Conservation (phyloP, 23 tunicate species). For the Clavelina lepadiformis region DNA sequence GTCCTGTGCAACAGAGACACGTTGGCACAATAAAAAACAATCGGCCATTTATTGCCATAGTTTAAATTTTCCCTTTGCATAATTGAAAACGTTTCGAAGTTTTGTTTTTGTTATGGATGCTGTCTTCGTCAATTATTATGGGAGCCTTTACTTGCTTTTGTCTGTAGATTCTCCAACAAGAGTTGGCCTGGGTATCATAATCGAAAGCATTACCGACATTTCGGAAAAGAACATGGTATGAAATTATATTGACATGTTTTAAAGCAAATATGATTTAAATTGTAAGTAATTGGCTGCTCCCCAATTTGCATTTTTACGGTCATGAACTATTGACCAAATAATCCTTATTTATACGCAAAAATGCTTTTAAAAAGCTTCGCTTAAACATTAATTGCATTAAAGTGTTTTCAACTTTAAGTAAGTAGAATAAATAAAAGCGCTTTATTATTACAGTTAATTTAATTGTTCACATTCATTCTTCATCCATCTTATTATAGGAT, state of each 20-base stretch:
- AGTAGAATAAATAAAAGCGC: neutral
- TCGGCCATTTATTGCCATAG: neutral
- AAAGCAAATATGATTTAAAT: too few relatives aligned
- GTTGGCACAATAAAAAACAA: neutral
- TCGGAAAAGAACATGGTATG: conserved; percentile 94
- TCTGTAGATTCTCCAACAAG: conserved; percentile 33
- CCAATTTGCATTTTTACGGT: too few relatives aligned
- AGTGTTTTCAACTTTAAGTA: too few relatives aligned
- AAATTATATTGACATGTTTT: neutral
- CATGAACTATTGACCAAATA: too few relatives aligned
- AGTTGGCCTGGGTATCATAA: conserved; percentile 53
- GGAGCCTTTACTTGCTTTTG: neutral
- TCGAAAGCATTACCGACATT: conserved; percentile 85
- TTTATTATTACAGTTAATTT: neutral
- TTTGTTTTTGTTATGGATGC: too few relatives aligned
- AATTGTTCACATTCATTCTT: neutral
- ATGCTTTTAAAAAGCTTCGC: too few relatives aligned
- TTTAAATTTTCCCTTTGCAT: too few relatives aligned
- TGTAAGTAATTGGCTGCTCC: too few relatives aligned
- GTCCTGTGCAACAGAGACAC: neutral
- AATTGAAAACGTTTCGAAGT: too few relatives aligned
- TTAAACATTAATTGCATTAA: too few relatives aligned
- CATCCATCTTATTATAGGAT: conserved; percentile 19
- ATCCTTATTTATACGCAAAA: too few relatives aligned
- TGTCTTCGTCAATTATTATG: too few relatives aligned